Percentiles rank a stretch among this genome's conserved stretches.
These are phyloP conservation scores for Drosophila suzukii DNA, from an alignment of 1,140 invertebrate species.

Conservation along the genomic window DNA sequence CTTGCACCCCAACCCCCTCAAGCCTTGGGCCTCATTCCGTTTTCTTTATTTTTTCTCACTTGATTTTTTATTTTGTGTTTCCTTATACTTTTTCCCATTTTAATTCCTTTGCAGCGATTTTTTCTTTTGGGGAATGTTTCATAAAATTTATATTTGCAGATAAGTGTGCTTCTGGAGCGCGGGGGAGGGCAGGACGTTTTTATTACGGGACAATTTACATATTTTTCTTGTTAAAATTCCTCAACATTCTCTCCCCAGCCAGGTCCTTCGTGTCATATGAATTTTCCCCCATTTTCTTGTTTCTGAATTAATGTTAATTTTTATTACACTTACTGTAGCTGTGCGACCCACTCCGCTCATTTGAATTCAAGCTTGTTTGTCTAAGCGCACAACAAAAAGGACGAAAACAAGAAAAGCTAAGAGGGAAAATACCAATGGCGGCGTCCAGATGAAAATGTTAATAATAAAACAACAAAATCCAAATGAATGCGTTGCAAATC, in stretches of 20 bases:
- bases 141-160: slow-evolving; percentile 82
- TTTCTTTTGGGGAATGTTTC: slow-evolving; percentile 68
- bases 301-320: slow-evolving; percentile 81
- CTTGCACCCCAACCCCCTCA: slow-evolving; percentile 57
- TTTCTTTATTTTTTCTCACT: slow-evolving; percentile 54
- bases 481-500: slow-evolving; percentile 67
- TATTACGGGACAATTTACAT: slow-evolving; percentile 84
- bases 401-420: slow-evolving; percentile 4
- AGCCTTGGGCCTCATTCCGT: slow-evolving; percentile 47
- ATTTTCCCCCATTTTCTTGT: slow-evolving; percentile 51
- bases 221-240: slow-evolving; percentile 81
- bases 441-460: slow-evolving; percentile 63
- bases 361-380: slow-evolving; percentile 70
- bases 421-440: slow-evolving; percentile 25
- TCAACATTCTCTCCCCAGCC: slow-evolving; percentile 20
- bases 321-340: slow-evolving; percentile 66
- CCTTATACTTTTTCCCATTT: slow-evolving; percentile 58
- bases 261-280: slow-evolving; percentile 59
- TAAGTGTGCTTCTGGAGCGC: slow-evolving; percentile 28
- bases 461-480: slow-evolving; percentile 61
- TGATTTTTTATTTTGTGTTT: slow-evolving; percentile 66
- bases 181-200: slow-evolving; percentile 61
- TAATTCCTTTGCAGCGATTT: slow-evolving; percentile 70
- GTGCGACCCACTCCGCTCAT: slow-evolving; percentile 36
- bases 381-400: slow-evolving; percentile 12